These are phyloP conservation scores for Limanda limanda DNA, from an alignment of 2,113 vertebrate genomes.

Conservation along the genomic window DNA sequence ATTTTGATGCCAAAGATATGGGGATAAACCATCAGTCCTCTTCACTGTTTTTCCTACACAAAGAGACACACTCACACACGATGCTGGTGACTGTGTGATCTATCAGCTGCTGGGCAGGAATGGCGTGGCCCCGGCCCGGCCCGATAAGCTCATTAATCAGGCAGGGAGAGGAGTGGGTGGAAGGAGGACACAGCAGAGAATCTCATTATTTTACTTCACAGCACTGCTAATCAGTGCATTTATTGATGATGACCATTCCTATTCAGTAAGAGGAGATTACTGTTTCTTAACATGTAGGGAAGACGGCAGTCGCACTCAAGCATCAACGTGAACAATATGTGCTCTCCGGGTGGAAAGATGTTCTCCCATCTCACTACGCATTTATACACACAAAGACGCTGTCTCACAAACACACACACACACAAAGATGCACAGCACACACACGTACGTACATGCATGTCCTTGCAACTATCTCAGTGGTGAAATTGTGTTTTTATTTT, in stretches of 20 bases:
- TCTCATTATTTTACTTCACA: slow-evolving; percentile 70
- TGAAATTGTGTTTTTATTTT: not conserved
- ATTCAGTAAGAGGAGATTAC: slow-evolving; percentile 45
- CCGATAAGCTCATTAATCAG: slow-evolving; percentile 73
- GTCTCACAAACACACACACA: not conserved
- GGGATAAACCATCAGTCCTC: slow-evolving; percentile 2
- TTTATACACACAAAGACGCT: not conserved
- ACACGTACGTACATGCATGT: not conserved
- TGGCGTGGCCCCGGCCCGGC: slow-evolving; percentile 48
- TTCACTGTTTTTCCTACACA: slow-evolving; percentile 17
- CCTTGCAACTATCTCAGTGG: slow-evolving; percentile 12
- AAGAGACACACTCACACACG: slow-evolving; percentile 20
- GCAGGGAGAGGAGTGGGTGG: slow-evolving; percentile 58
- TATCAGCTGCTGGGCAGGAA: slow-evolving; percentile 58
- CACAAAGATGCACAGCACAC: not conserved
- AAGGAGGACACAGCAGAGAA: slow-evolving; percentile 56
- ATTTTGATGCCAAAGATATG: slow-evolving; percentile 6
- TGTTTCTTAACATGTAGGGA: slow-evolving; percentile 48
- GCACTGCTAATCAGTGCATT: slow-evolving; percentile 57
- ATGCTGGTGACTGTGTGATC: slow-evolving; percentile 48
- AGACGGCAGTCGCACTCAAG: slow-evolving; percentile 9
- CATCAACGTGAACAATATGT: not conserved
- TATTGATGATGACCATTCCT: slow-evolving; percentile 58
- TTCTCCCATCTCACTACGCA: not conserved
- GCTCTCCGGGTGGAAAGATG: slow-evolving; percentile 20